Conservation (phyloP, 2,797 vertebrate genomes). For the Mormyrus proboscirostris region DNA sequence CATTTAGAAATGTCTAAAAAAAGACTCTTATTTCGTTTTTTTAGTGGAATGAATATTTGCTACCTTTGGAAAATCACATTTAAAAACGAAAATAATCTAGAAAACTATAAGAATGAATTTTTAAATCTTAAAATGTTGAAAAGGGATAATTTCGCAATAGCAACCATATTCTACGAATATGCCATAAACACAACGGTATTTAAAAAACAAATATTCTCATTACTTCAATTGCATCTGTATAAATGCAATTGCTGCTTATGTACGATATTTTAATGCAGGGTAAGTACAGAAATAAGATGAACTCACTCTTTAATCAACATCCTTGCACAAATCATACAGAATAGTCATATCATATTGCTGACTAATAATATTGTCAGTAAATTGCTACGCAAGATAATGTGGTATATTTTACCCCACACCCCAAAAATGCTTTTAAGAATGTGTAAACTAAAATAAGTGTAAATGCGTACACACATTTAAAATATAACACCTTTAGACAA, state of each 20-base stretch:
- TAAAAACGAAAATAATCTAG: background rate
- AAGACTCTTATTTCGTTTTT: background rate
- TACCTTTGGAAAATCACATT: background rate
- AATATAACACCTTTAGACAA: background rate
- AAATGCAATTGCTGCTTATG: background rate
- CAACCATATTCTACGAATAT: background rate
- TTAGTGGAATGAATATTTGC: background rate
- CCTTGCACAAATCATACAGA: background rate
- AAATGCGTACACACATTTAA: background rate
- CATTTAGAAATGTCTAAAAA: background rate
- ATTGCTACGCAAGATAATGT: background rate
- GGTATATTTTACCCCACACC: background rate
- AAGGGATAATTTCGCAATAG: background rate
- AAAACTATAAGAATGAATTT: background rate
- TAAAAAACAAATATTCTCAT: background rate
- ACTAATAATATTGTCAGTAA: background rate
- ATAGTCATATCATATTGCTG: background rate
- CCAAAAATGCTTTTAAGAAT: background rate
- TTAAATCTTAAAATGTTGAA: background rate
- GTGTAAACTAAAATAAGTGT: background rate
- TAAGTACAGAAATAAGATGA: background rate
- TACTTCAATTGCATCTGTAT: background rate
- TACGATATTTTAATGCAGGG: background rate
- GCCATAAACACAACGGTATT: background rate
- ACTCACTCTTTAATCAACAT: background rate